Base-by-base conservation (phyloP, 2,888 invertebrate species). In the Orthonevra nobilis region DNA sequence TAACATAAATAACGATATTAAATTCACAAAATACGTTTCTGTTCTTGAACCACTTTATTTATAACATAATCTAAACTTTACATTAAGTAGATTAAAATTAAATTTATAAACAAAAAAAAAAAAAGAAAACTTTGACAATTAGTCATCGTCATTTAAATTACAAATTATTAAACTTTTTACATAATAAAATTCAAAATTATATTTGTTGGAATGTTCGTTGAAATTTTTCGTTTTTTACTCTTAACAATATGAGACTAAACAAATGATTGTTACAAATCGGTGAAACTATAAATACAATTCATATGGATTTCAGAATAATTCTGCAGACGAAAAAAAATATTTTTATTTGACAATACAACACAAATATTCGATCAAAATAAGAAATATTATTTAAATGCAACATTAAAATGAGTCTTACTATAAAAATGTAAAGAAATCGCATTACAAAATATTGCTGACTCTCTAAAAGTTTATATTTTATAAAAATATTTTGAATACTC, bases 361-460 rank as follows among this genome's bases (percentile, higher is more conserved):
- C 28, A 28, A 56, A 28, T 40, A 28, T 48, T 61, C 48, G 48
- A 28, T 36, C 32, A 32, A 28, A 28, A 28, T 9, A n/a, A n/a
- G n/a, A n/a, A n/a, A n/a, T n/a, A 23, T 54, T 54, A 66, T 56
- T 36, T 56, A 66, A 66, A 66, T 66, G 66, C 66, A 66, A 66
- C 28, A 54, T 54, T 54, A 38, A 12, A 66, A 56, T 36, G 40
- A 15, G 42, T 23, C 20, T 20, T 50, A 34, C 26, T 36, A 44
- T 34, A 12, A 30, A 48, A 44, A 17, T 23, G 23, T 10, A 60
- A 42, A 54, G 42, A 42, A 30, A 32, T 12, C 19, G 19, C 10
- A 20, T 42, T 30, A 42, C 17, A 48, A 64, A 40, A 40, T 40
- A 52, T 52, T 64, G 38, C 64, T 44, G 34, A 46, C 54, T 56